A percentile compares a stretch with the other conserved stretches of the same genome.
Conservation (phyloP, 2,797 vertebrate genomes). For the Cephalopachus bancanus region DNA sequence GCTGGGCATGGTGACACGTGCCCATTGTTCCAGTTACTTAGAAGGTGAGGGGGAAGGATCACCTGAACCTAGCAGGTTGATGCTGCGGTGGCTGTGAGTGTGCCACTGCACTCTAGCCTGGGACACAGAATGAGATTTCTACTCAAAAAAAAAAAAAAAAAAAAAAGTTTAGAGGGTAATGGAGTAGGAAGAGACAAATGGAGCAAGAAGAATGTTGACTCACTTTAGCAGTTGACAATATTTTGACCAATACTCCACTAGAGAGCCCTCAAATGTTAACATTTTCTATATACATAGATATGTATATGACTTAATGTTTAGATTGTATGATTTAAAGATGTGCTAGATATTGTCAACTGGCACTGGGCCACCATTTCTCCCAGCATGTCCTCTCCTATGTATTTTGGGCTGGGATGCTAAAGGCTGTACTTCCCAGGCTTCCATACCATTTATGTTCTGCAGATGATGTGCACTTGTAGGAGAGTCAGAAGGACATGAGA, state of each 20-base stretch:
- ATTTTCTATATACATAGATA: background rate
- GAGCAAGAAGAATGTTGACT: background rate
- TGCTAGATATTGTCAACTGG: background rate
- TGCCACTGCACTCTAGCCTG: too few species aligned
- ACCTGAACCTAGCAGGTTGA: too few species aligned
- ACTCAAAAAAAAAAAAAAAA: too few species aligned
- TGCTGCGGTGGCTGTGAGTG: too few species aligned
- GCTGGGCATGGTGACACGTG: too few species aligned
- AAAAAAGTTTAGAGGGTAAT: background rate
- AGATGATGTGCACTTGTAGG: background rate
- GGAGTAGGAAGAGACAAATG: background rate
- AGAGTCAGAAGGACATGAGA: background rate
- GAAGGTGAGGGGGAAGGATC: too few species aligned
- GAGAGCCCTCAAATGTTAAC: background rate
- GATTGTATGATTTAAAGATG: background rate
- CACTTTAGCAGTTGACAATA: background rate
- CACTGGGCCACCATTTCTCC: background rate
- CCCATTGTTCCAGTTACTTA: too few species aligned
- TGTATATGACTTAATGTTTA: background rate
- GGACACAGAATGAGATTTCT: too few species aligned
- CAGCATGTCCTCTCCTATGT: background rate
- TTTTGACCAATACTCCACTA: background rate
- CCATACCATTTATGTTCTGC: background rate
- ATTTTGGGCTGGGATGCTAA: background rate
- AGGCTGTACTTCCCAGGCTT: background rate